phyloP scores from a whole-genome alignment of 2,113 vertebrate species.

The Pygoscelis adeliae region DNA sequence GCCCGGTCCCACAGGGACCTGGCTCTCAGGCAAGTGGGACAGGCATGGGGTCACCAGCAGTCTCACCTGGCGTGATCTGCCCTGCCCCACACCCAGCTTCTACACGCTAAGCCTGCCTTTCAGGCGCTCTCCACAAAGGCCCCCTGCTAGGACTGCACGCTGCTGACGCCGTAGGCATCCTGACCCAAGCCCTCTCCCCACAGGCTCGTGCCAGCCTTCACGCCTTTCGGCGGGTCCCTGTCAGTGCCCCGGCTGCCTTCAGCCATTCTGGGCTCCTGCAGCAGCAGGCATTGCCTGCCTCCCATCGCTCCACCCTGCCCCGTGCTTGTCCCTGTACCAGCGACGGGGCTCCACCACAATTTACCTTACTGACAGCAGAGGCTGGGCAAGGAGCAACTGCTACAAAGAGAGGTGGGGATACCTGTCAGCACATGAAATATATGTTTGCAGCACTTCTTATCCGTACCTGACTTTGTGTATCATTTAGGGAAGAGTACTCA shows the following conservation, averaged over 20 bases:
- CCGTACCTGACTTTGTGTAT: neutral
- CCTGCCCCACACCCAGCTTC: accelerated
- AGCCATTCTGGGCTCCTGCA: neutral
- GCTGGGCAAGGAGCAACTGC: neutral
- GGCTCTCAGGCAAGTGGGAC: accelerated
- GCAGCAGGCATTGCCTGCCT: neutral
- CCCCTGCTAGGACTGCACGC: neutral
- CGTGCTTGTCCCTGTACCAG: neutral
- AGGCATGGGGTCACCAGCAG: neutral
- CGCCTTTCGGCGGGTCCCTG: neutral
- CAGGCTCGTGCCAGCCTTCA: accelerated
- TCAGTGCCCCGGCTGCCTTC: neutral
- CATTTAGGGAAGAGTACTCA: neutral
- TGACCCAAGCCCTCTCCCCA: too few species aligned
- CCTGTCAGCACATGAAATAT: accelerated
- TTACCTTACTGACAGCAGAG: neutral
- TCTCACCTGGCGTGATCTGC: accelerated
- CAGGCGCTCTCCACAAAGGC: neutral
- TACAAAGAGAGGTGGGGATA: neutral
- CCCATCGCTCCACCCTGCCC: accelerated
- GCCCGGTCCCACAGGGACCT: neutral
- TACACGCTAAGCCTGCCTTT: too few species aligned
- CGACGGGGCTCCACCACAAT: accelerated
- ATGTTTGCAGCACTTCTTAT: neutral
- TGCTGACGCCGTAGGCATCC: accelerated